Evolutionary conservation across 2,797 vertebrate genomes (phyloP).

Genomic region (Podarcis lilfordi): DNA sequence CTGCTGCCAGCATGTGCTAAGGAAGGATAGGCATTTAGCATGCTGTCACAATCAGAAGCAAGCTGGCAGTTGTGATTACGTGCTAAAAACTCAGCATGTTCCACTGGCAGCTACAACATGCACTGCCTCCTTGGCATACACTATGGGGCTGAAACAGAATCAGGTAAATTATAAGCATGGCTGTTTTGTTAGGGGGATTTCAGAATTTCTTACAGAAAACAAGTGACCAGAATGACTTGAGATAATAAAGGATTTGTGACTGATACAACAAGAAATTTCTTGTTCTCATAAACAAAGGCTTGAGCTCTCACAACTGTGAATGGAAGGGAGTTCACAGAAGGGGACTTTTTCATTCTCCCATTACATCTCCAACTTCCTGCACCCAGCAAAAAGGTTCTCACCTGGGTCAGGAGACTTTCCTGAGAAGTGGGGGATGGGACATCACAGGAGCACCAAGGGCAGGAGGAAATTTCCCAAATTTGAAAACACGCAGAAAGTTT

Average conservation of each 20-base stretch:
- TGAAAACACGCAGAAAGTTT: background rate
- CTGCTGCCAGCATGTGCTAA: background rate
- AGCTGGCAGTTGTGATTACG: background rate
- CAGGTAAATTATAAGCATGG: background rate
- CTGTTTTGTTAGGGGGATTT: background rate
- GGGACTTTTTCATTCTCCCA: background rate
- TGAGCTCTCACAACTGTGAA: background rate
- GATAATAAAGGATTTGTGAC: background rate
- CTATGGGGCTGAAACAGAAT: background rate
- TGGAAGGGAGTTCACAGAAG: background rate
- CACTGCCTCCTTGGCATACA: background rate
- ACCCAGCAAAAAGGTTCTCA: background rate
- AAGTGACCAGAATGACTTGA: background rate
- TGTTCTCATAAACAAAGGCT: background rate
- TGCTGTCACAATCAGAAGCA: background rate
- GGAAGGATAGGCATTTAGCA: background rate
- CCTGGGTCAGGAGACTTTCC: background rate
- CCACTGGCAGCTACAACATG: background rate
- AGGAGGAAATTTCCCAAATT: background rate
- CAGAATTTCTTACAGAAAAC: background rate
- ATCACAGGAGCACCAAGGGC: no score
- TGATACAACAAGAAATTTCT: background rate
- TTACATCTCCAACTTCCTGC: no score
- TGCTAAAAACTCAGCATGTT: background rate
- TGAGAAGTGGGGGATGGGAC: background rate